Conservation (phyloP, 23 tunicate species). For the Diplosoma virens region DNA sequence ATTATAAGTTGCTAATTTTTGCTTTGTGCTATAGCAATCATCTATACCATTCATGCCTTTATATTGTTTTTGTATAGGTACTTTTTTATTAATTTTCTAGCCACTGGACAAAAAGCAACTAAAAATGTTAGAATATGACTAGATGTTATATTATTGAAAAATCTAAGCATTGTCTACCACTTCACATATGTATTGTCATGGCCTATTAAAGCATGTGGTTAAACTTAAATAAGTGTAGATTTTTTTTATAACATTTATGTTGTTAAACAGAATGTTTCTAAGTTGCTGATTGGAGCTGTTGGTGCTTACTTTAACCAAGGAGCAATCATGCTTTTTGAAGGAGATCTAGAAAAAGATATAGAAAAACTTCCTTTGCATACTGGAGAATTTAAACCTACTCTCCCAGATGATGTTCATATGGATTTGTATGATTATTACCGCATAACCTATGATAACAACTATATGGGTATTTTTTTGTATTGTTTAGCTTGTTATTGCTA, state of each 20-base stretch:
- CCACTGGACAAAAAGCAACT: too few relatives aligned
- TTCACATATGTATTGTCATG: too few relatives aligned
- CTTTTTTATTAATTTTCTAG: too few relatives aligned
- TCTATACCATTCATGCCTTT: too few relatives aligned
- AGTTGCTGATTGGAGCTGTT: slow-evolving; percentile 68
- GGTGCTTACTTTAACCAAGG: slow-evolving; percentile 83
- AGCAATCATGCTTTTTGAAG: slow-evolving; percentile 44
- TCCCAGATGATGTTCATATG: slow-evolving; percentile 45
- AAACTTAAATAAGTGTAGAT: too few relatives aligned
- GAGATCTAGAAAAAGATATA: slow-evolving; percentile 26
- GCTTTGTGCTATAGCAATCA: too few relatives aligned
- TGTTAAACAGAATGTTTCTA: slow-evolving; percentile 35
- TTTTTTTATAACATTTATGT: too few relatives aligned
- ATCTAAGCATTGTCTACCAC: neutral
- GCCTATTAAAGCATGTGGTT: too few relatives aligned
- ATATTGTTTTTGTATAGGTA: too few relatives aligned
- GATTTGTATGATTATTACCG: slow-evolving; percentile 28
- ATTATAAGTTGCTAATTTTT: too few relatives aligned
- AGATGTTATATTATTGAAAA: neutral
- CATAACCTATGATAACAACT: slow-evolving; percentile 67
- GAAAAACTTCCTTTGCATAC: neutral
- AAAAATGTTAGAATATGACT: too few relatives aligned
- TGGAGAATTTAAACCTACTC: slow-evolving; percentile 42
- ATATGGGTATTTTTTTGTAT: slow-evolving; percentile 70
- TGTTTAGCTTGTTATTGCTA: too few relatives aligned